phyloP scores from a whole-genome alignment of 2,888 invertebrate species.

The Epiblema foenella region DNA sequence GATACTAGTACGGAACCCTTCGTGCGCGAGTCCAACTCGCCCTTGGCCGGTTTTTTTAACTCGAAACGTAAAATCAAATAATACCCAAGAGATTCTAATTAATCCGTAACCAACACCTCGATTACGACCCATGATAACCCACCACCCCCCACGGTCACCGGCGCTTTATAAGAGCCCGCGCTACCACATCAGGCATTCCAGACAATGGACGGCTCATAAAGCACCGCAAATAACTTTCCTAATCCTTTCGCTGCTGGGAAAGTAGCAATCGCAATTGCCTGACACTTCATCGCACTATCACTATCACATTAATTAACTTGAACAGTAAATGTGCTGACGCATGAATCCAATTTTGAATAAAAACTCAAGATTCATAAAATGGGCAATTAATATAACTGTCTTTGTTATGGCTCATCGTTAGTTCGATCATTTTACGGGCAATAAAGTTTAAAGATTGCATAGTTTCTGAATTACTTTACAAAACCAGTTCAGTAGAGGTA shows the following conservation, averaged over 20 bases:
- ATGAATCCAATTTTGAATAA: conserved; percentile 23
- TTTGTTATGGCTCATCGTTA: conserved; percentile 18
- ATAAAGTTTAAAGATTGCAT: neutral
- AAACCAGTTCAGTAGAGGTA: too few relatives aligned
- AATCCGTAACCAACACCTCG: conserved; percentile 3
- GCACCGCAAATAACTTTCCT: conserved; percentile 43
- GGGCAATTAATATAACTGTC: conserved; percentile 27
- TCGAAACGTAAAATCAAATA: conserved; percentile 15
- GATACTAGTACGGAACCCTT: too few relatives aligned
- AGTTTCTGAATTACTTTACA: too few relatives aligned
- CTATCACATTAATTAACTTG: conserved; percentile 25
- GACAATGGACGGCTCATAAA: conserved; percentile 39
- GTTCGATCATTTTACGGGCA: neutral
- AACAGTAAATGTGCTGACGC: conserved; percentile 28
- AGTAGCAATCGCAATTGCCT: conserved; percentile 31
- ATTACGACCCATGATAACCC: conserved; percentile 29
- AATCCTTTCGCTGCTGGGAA: conserved; percentile 34
- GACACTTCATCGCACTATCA: conserved; percentile 34
- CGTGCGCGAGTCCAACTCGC: too few relatives aligned
- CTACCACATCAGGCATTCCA: neutral
- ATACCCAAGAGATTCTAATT: neutral
- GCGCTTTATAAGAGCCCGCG: conserved; percentile 23
- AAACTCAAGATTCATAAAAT: neutral
- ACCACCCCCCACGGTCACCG: neutral
- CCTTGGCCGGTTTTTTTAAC: neutral